phyloP scores from a whole-genome alignment of 2,888 invertebrate genomes.

The Ethmia dodecea region DNA sequence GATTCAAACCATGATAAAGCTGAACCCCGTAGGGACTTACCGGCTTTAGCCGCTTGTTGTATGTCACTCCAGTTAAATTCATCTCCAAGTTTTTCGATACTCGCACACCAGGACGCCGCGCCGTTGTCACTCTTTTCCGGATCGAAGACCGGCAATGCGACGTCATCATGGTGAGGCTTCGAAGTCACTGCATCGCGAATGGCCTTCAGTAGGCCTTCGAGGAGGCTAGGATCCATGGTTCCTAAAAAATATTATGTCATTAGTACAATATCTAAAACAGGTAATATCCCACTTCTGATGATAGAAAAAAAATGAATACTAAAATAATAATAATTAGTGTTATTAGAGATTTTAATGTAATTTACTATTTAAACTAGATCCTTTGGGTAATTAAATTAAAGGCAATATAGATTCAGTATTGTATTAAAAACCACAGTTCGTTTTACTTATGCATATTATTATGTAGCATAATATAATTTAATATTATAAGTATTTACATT shows the following conservation, averaged over 20 bases:
- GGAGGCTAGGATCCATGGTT: background rate
- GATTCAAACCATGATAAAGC: conserved; percentile 20
- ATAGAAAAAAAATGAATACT: no score
- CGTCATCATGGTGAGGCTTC: background rate
- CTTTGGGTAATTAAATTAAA: no score
- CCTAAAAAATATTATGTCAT: background rate
- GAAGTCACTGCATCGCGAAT: conserved; percentile 2
- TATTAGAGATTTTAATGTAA: no score
- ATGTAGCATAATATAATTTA: no score
- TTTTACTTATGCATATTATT: no score
- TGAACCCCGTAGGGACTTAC: conserved; percentile 23
- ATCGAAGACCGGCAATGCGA: conserved; percentile 5
- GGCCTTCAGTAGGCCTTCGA: background rate
- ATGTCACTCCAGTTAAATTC: conserved; percentile 20
- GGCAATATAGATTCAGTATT: no score
- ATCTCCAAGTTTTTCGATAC: conserved; percentile 11
- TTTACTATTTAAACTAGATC: no score
- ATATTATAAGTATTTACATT: no score
- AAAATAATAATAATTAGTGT: no score
- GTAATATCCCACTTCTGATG: no score
- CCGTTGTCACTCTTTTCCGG: conserved; percentile 14
- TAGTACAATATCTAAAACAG: no score
- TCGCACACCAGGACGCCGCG: conserved; percentile 21
- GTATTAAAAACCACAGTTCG: no score
- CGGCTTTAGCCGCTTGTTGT: conserved; percentile 19